Evolutionary conservation across 2,888 invertebrate species (phyloP), one percentile per base, ranked within the genome.

Genomic region (Trichacis sp.): DNA sequence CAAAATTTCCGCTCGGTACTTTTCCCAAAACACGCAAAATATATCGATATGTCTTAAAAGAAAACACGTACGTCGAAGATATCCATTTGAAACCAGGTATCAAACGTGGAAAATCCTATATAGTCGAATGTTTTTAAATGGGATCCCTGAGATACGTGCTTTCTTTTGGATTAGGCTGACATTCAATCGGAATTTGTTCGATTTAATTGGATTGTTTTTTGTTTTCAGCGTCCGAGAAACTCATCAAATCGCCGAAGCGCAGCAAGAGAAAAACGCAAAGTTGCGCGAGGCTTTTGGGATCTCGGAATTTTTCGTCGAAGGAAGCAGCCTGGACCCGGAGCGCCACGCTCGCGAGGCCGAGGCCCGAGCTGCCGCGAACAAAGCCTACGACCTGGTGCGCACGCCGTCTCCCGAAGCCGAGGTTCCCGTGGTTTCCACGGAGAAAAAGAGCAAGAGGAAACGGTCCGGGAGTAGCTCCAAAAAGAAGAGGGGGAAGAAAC

Each of bases 221-320:
- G 36, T 40, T 40, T 40, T 2, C 87, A 96, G 96, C 86, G 95
- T 95, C 66, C 94, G 94, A 66, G 97, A 97, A 83, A 97, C 96
- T 46, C 98, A 98, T 87, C 95, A 97, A 85, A 91, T 96, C 70
- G 97, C 98, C 0, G 96, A 96, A 84, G 97, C 97, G 18, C 97
- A 97, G 84, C 94, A 95, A 79, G 94, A 95, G 85, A 97, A 97
- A 86, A 98, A 98, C 88, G 94, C 94, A 1, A 91, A 93, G 57
- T 87, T 98, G 64, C 91, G 96, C 54, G 94, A 95, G 83, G 98
- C 97, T 3, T 97, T 98, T 85, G 97, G 97, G 58, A 95, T 98
- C 74, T 93, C 95, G 20, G 93, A 95, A 75, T 92, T 91, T 78
- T 98, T 97, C 86, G 94, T 96, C 56, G 97, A 97, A 84, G 97